Evolutionary conservation across 2,797 vertebrate genomes (phyloP).

Genomic region (Enteromius unitaeniatus): DNA sequence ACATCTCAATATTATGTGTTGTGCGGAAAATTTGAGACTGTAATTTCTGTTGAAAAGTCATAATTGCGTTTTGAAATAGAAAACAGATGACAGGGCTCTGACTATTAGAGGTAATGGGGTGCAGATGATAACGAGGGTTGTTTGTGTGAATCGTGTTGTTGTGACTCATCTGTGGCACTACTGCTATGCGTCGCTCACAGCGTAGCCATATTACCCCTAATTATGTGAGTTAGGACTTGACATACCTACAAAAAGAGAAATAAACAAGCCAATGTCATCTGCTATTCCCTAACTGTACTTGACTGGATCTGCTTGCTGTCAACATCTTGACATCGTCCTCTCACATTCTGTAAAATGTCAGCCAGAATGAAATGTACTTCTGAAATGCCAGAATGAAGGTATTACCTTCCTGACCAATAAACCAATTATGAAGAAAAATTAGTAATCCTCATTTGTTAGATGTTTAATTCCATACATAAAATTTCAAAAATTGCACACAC

Average conservation of each 20-base stretch:
- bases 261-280: constrained; percentile 20
- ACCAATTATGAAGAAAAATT: neutral
- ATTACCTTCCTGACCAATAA: neutral
- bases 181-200: constrained; percentile 28
- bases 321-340: neutral
- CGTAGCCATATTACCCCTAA: constrained; percentile 17
- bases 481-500: neutral
- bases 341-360: constrained; percentile 1
- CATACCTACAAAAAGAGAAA: constrained; percentile 23
- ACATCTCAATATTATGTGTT: constrained; percentile 15
- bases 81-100: constrained; percentile 38
- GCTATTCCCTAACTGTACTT: neutral
- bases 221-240: constrained; percentile 6
- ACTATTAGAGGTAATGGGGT: constrained; percentile 37
- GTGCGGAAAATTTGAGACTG: constrained; percentile 14
- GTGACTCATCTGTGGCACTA: constrained; percentile 27
- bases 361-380: neutral
- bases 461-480: neutral
- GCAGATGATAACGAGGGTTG: constrained; percentile 39
- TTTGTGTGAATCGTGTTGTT: constrained; percentile 34
- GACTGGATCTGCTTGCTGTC: neutral
- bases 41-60: constrained; percentile 31
- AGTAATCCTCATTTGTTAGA: neutral
- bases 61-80: constrained; percentile 18
- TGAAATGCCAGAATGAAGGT: no score